Conservation (phyloP, 2,797 vertebrate species). For the Rallus crepitans region DNA sequence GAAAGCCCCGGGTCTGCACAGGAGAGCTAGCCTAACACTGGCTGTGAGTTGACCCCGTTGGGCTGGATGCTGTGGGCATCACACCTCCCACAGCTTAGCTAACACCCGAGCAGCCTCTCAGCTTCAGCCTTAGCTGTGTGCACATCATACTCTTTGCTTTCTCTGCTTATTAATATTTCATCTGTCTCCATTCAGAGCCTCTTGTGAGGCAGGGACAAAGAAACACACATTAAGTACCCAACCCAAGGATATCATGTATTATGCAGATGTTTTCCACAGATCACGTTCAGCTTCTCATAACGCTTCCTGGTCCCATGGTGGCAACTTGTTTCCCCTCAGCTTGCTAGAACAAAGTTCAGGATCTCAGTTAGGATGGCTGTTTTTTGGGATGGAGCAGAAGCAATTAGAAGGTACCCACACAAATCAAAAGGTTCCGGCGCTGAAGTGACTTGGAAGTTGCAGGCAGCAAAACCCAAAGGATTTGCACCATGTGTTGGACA, state of each 20-base stretch:
- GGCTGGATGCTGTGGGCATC: not conserved
- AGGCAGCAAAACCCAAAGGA: not conserved
- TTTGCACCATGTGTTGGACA: slow-evolving; percentile 39
- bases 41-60: not conserved
- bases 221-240: not conserved
- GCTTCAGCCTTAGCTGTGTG: not conserved
- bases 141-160: not conserved
- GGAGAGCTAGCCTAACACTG: not conserved
- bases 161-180: slow-evolving; percentile 50
- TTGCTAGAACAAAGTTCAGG: not conserved
- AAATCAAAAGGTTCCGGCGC: not conserved
- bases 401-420: not conserved
- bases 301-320: not conserved
- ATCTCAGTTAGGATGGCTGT: not conserved
- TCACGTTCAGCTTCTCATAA: not conserved
- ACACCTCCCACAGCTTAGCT: not conserved
- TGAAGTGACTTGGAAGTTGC: not conserved
- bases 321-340: not conserved
- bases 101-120: not conserved
- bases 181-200: not conserved
- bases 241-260: not conserved
- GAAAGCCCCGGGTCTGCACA: rapidly evolving
- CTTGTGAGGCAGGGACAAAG: not conserved
- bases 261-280: slow-evolving; percentile 34
- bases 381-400: not conserved